Evolutionary conservation across 2,888 invertebrate genomes (phyloP).

Genomic region (Crematogaster levior): DNA sequence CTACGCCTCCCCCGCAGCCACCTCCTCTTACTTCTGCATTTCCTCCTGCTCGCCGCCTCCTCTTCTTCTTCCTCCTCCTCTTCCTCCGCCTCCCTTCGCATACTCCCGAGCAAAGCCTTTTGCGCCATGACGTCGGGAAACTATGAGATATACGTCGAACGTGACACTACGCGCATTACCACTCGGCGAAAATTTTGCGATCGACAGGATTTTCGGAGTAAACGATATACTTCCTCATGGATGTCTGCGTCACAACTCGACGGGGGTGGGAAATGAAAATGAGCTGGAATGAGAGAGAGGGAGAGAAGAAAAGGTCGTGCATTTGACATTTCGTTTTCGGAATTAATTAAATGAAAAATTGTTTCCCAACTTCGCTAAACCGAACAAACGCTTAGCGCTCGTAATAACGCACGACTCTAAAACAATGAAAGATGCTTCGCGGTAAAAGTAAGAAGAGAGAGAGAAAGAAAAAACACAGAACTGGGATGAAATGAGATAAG

Average conservation of each 20-base stretch:
- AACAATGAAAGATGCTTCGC: neutral
- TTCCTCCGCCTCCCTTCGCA: neutral
- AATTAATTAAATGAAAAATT: neutral
- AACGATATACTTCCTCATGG: neutral
- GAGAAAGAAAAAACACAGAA: neutral
- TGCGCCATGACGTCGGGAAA: conserved; percentile 42
- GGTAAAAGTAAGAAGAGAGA: neutral
- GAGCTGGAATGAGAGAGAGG: neutral
- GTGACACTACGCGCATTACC: conserved; percentile 6
- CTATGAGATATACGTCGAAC: conserved; percentile 34
- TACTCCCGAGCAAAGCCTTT: conserved; percentile 27
- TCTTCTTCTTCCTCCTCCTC: too few species aligned
- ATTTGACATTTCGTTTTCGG: neutral
- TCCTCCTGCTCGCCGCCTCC: conserved; percentile 1
- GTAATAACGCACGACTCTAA: neutral
- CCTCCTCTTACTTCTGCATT: conserved; percentile 24
- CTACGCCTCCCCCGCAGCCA: conserved; percentile 31
- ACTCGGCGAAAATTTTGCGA: neutral
- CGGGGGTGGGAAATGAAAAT: neutral
- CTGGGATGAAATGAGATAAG: conserved; percentile 1
- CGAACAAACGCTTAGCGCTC: neutral
- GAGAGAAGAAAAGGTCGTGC: neutral
- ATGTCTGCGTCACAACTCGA: conserved; percentile 4
- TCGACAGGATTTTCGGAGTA: neutral
- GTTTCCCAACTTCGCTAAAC: neutral